Evolutionary conservation across 2,797 vertebrate genomes (phyloP), one percentile per base, ranked within the genome.

Genomic region (Setipinna tenuifilis): DNA sequence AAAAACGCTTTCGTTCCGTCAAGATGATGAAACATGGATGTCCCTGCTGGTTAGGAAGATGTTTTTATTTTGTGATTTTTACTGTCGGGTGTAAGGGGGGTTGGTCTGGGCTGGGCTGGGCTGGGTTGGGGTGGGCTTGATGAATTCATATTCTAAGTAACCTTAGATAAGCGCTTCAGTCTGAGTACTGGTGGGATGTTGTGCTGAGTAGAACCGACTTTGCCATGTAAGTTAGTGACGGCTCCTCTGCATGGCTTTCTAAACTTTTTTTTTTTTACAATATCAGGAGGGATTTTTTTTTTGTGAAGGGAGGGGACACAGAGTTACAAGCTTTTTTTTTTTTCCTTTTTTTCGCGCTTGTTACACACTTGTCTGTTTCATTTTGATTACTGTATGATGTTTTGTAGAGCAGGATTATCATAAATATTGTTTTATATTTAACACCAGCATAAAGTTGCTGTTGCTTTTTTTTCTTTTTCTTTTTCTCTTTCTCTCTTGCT

Each of bases 341-440:
- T 41, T 41, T 44, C 14, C 5, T 78, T 44, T 78, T 19, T 21
- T 59, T 11, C 58, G 58, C 58, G 14, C 57, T 2, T 75, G 0
- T 75, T 21, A 9, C 31, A 14, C 68, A 78, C 71, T 21, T 78
- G 71, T 44, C 19, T 21, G 71, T 78, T 78, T 78, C 19, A 78
- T 78, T 78, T 78, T 44, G 71, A 78, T 88, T 94, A 91, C 90
- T 92, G 95, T 94, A 94, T 94, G 93, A 93, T 90, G 95, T 94
- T 91, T 94, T 95, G 93, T 93, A 78, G 71, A 78, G 17, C 71
- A 78, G 71, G 71, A 78, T 41, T 78, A 78, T 78, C 71, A 78
- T 44, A 16, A 35, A 78, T 78, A 44, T 57, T 91, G 94, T 95
- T 94, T 95, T 95, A 96, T 94, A 94, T 93, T 85, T 87, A 90